Percentiles rank a stretch among this genome's conserved stretches.
phyloP scores from a whole-genome alignment of 2,113 vertebrate genomes.

The Melierax canorus region DNA sequence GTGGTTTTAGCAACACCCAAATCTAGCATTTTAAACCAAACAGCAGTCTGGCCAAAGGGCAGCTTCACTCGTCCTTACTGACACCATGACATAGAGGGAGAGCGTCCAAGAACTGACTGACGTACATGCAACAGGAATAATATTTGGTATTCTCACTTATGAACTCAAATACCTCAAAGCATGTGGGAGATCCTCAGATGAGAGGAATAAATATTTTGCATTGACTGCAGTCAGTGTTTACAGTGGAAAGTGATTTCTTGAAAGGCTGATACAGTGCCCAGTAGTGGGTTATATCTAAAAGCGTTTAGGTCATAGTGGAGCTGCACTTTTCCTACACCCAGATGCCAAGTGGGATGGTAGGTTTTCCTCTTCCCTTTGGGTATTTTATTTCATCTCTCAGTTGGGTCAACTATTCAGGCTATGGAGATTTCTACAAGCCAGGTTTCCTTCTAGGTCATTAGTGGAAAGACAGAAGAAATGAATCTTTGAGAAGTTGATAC shows the following conservation, averaged over 20 bases:
- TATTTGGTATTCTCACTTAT: neutral
- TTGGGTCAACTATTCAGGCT: neutral
- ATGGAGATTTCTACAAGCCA: neutral
- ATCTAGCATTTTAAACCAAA: slow-evolving; percentile 16
- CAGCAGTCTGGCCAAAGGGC: slow-evolving; percentile 33
- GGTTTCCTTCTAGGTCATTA: neutral
- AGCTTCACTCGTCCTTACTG: neutral
- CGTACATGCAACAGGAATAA: neutral
- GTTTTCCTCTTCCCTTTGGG: neutral
- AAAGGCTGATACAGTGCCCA: neutral
- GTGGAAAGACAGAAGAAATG: neutral
- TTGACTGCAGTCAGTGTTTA: neutral
- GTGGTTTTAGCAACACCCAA: slow-evolving; percentile 24
- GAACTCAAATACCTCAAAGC: neutral
- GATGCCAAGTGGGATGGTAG: neutral
- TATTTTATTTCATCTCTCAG: neutral
- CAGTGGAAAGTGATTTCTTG: neutral
- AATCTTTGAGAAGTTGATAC: neutral
- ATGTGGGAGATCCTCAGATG: neutral
- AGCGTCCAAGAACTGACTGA: neutral
- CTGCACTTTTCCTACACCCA: neutral
- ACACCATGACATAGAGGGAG: neutral
- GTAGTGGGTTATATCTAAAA: neutral
- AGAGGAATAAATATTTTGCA: slow-evolving; percentile 5
- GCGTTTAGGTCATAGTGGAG: neutral